Conservation (phyloP, 2,888 invertebrate genomes). For the Metalampra italica region DNA sequence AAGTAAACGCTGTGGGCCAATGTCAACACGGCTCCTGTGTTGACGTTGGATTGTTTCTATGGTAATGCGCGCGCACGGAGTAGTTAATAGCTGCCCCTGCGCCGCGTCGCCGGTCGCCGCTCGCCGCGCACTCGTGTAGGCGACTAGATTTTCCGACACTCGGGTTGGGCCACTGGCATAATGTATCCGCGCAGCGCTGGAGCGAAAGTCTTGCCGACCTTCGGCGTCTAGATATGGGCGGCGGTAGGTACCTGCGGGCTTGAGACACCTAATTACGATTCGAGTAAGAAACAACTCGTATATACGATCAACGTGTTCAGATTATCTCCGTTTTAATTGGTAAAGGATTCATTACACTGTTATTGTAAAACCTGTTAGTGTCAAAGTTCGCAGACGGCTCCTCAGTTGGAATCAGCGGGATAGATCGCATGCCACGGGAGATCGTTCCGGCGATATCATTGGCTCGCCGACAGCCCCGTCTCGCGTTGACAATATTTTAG, state of each 20-base stretch:
- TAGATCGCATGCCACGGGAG: constrained; percentile 38
- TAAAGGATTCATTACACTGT: not conserved
- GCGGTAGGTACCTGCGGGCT: constrained; percentile 52
- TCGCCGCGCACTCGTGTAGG: constrained; percentile 54
- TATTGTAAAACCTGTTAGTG: not conserved
- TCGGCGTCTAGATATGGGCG: constrained; percentile 68
- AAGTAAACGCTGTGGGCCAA: constrained; percentile 66
- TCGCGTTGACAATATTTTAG: constrained; percentile 47
- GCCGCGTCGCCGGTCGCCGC: constrained; percentile 16
- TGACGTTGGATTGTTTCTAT: constrained; percentile 55
- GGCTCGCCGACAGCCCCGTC: constrained; percentile 28
- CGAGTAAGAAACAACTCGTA: constrained; percentile 29
- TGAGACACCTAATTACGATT: constrained; percentile 57
- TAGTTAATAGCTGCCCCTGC: not conserved
- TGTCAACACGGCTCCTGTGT: constrained; percentile 68
- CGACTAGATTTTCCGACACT: constrained; percentile 64
- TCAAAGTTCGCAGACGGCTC: constrained; percentile 1
- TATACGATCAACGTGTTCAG: constrained; percentile 3
- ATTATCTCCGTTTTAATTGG: not conserved
- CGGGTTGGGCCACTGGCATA: constrained; percentile 58
- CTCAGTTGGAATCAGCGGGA: constrained; percentile 19
- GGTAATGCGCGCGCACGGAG: constrained; percentile 45
- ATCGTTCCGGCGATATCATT: constrained; percentile 36
- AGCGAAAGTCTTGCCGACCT: constrained; percentile 76
- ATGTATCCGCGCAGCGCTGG: constrained; percentile 42